These are phyloP conservation scores for Abscondita cerata DNA, from an alignment of 2,888 invertebrate species.

Conservation along the genomic window DNA sequence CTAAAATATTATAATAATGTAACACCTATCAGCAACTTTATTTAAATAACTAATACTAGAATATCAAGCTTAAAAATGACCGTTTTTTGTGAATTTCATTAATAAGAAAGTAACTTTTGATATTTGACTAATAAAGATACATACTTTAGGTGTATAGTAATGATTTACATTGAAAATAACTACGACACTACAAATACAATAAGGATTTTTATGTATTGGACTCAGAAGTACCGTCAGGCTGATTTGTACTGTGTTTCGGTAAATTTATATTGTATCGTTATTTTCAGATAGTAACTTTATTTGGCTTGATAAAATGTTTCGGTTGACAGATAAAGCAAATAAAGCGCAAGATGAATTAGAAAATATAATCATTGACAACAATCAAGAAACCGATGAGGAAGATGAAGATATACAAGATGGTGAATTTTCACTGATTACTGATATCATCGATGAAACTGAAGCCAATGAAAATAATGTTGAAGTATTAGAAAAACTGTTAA, in stretches of 20 bases:
- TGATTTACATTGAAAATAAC: neutral
- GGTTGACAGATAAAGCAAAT: neutral
- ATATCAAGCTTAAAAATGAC: neutral
- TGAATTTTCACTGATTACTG: neutral
- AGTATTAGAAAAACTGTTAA: too few relatives aligned
- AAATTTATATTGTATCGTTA: neutral
- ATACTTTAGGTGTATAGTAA: neutral
- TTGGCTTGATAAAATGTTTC: neutral
- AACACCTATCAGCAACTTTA: too few relatives aligned
- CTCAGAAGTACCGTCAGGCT: neutral
- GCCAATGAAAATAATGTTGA: neutral
- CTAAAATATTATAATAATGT: too few relatives aligned
- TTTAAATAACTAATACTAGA: too few relatives aligned
- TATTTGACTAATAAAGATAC: neutral
- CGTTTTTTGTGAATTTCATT: neutral
- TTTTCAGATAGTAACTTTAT: neutral
- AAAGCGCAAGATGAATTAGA: neutral
- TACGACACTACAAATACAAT: neutral
- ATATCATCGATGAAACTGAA: neutral
- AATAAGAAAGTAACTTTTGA: neutral
- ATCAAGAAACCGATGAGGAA: neutral
- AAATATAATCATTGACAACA: neutral
- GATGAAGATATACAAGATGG: neutral
- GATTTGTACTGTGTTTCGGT: neutral
- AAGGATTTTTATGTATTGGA: neutral